Base-by-base conservation (phyloP, 2,113 vertebrate species). In the Lepus americanus region DNA sequence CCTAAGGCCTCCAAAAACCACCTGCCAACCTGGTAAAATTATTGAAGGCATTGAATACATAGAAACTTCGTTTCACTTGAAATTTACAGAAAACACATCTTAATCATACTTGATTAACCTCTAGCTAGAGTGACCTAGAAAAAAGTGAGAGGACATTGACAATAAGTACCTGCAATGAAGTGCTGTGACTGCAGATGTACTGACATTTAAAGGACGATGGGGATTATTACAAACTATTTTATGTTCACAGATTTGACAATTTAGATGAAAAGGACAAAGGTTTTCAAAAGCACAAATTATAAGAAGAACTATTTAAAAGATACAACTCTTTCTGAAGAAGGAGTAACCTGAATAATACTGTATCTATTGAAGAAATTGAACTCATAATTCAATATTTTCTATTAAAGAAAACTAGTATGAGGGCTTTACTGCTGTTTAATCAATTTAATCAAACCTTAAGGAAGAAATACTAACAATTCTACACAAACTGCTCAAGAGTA, bases 21-120 rank as follows among this genome's bases (percentile, higher is more conserved):
- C 76, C 82, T 96, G 82, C 64, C 89, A 92, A 69, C 77, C 69
- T 84, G 53, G 31, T 8, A 12, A 95, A 86, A 88, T 94, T 95
- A 51, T 77, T 94, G 74, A 95, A 87, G 49, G 25, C 73, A 74
- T 59, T 67, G 51, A 87, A 80, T 94, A 94, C 87, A 95, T 31
- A 79, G 13, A 87, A 5, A 59, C 11, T 82, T 94, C 79, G 79
- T 55, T 90, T 92, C 77, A 90, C 91, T 95, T 94, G 55, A 67
- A 86, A 89, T 77, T 86, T 79, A 9, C 2, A 80, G 36, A 84
- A 95, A 95, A 53, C 9, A 59, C 23, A 77, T n/a, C 23, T 90
- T 19, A 61, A 11, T 76, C 55, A 33, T 19, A 80, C 84, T 66
- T 89, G 33, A 96, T 82, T 94, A 83, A n/a, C 6, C 76, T 89